phyloP scores from a whole-genome alignment of 2,888 invertebrate genomes.

The Hetaerina titia region DNA sequence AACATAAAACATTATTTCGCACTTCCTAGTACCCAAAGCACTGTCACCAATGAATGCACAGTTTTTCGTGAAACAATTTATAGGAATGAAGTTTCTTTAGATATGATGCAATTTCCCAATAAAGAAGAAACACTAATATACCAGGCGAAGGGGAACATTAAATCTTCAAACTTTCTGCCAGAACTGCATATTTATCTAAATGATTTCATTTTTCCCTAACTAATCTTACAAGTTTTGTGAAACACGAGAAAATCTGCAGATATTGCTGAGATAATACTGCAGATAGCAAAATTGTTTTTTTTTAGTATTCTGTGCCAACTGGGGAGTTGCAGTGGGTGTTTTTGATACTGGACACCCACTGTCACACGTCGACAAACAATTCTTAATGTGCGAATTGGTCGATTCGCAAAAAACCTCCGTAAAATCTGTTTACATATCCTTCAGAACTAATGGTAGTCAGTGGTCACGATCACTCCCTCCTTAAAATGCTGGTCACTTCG shows the following conservation, averaged over 20 bases:
- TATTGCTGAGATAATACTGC: too few species aligned
- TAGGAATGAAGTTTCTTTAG: background rate
- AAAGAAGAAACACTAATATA: background rate
- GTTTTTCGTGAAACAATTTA: background rate
- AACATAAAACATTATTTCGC: background rate
- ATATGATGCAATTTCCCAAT: background rate
- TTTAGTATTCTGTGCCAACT: too few species aligned
- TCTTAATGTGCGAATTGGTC: background rate
- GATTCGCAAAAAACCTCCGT: background rate
- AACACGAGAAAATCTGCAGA: background rate
- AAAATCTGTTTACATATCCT: background rate
- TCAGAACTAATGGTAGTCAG: background rate
- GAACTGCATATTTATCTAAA: background rate
- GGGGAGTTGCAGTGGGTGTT: background rate
- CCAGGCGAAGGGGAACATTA: background rate
- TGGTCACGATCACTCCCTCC: background rate
- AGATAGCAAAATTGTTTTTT: too few species aligned
- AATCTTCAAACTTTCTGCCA: background rate
- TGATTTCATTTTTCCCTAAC: background rate
- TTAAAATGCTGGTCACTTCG: background rate
- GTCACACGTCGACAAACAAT: background rate
- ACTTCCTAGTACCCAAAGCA: slow-evolving; percentile 30
- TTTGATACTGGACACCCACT: background rate
- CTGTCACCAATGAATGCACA: slow-evolving; percentile 22
- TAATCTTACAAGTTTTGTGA: background rate